phyloP scores from a whole-genome alignment of 2,113 vertebrate species.

The Dicrurus megarhynchus region DNA sequence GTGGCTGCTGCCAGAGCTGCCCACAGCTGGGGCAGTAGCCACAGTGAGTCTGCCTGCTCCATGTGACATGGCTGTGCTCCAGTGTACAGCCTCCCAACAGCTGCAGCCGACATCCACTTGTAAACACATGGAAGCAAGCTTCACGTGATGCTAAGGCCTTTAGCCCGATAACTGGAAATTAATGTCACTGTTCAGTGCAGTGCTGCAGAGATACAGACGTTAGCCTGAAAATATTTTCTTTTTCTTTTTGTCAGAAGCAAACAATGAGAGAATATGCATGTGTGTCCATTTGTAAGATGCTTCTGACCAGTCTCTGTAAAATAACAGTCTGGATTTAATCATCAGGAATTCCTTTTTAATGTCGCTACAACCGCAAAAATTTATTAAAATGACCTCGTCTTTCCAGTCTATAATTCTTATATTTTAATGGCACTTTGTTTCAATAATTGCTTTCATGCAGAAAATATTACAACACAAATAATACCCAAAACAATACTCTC shows the following conservation, averaged over 20 bases:
- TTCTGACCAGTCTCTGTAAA: neutral
- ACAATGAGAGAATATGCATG: neutral
- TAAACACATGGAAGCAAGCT: neutral
- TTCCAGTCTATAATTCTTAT: neutral
- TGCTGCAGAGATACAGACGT: neutral
- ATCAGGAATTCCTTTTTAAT: neutral
- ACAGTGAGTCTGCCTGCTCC: neutral
- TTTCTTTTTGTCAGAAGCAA: neutral
- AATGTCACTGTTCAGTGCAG: neutral
- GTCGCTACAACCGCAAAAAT: neutral
- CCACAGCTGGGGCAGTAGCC: neutral
- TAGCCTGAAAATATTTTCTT: neutral
- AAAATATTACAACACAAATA: constrained; percentile 35
- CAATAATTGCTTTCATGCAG: constrained; percentile 16
- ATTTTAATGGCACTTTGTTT: constrained; percentile 6
- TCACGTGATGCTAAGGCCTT: neutral
- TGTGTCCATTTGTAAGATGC: neutral
- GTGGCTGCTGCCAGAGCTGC: neutral
- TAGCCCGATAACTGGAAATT: neutral
- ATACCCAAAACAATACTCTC: constrained; percentile 9
- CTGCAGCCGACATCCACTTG: neutral
- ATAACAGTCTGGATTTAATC: neutral
- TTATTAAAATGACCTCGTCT: neutral
- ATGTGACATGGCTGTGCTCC: accelerated
- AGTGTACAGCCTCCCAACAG: neutral